Evolutionary conservation across 2,113 vertebrate species (phyloP).

Genomic region (Lagopus muta): DNA sequence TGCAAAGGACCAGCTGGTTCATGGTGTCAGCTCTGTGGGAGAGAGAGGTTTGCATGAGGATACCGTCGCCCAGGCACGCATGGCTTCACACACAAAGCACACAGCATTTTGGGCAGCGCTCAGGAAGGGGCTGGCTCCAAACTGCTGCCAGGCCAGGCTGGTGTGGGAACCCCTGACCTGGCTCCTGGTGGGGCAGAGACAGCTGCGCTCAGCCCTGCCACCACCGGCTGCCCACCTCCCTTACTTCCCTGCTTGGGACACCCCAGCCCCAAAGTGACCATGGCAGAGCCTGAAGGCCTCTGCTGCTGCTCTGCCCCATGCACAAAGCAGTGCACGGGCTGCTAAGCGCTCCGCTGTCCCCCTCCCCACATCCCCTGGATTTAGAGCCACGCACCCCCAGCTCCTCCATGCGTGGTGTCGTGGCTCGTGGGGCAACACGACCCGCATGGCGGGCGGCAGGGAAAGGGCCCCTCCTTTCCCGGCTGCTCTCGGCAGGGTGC

Average conservation of each 20-base stretch:
- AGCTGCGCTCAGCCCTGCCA: background rate
- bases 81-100: conserved; percentile 48
- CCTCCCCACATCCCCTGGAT: background rate
- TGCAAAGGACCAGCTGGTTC: conserved; percentile 49
- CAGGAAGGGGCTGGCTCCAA: background rate
- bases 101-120: background rate
- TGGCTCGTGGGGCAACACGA: background rate
- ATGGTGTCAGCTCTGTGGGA: conserved; percentile 50
- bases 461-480: background rate
- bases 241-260: background rate
- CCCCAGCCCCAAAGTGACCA: background rate
- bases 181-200: background rate
- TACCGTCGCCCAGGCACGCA: background rate
- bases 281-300: accelerated
- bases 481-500: background rate
- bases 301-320: accelerated
- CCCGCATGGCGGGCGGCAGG: background rate
- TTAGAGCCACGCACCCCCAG: background rate
- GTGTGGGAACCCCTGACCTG: background rate
- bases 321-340: accelerated
- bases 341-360: background rate
- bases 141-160: background rate
- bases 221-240: background rate
- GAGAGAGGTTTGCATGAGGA: background rate
- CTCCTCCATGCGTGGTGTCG: background rate